Percentiles rank a stretch among this genome's conserved stretches.
Evolutionary conservation across 2,888 invertebrate genomes (phyloP).

Genomic region (Cantharis rustica): DNA sequence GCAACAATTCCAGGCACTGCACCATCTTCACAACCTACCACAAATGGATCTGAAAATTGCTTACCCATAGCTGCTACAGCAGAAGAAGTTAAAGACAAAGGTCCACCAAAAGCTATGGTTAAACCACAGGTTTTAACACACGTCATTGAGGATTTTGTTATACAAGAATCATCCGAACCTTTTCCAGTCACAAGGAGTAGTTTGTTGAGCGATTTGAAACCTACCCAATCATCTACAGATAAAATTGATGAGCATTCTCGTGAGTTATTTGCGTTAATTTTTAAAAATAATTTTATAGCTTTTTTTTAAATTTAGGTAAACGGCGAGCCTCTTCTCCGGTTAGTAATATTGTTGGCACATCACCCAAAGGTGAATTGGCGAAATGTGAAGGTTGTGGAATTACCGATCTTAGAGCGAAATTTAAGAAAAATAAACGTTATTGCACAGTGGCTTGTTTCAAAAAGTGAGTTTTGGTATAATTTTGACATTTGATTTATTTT

Average conservation of each 20-base stretch:
- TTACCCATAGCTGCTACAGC: conserved; percentile 52
- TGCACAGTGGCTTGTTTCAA: conserved; percentile 75
- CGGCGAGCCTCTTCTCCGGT: conserved; percentile 52
- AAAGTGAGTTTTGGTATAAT: conserved; percentile 53
- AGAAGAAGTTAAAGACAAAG: conserved; percentile 56
- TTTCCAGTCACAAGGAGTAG: conserved; percentile 74
- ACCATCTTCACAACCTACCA: conserved; percentile 44
- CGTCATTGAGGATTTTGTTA: conserved; percentile 95
- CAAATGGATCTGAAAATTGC: conserved; percentile 42
- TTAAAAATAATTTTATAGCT: conserved; percentile 7
- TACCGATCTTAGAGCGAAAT: conserved; percentile 65
- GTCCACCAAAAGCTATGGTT: conserved; percentile 89
- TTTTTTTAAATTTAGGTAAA: conserved; percentile 57
- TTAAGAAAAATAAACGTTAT: conserved; percentile 76
- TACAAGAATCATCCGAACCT: conserved; percentile 92
- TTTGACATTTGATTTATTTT: neutral
- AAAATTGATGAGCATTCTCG: conserved; percentile 80
- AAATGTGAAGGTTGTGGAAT: conserved; percentile 80
- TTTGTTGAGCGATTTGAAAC: conserved; percentile 53
- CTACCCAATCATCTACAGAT: conserved; percentile 55
- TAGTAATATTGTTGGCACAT: conserved; percentile 52
- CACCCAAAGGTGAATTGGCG: conserved; percentile 60
- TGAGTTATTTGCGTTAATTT: conserved; percentile 57
- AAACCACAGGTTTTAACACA: conserved; percentile 95
- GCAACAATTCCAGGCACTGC: conserved; percentile 52